Conservation (phyloP, 2,888 invertebrate genomes). For the Mesoligia furuncula region DNA sequence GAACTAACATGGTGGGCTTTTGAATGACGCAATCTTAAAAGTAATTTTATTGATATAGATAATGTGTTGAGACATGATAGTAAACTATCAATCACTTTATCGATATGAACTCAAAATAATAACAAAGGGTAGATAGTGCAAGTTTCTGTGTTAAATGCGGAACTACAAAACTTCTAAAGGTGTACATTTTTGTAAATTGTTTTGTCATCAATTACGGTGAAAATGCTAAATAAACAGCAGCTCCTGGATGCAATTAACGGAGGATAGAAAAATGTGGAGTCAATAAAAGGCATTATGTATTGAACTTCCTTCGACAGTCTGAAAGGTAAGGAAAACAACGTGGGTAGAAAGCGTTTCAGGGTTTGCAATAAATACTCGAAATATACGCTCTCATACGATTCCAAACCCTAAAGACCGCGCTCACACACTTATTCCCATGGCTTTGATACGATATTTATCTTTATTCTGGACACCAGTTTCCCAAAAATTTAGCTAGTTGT, state of each 20-base stretch:
- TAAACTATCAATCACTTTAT: constrained; percentile 19
- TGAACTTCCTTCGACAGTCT: no score
- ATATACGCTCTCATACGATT: background rate
- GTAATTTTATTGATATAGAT: constrained; percentile 5
- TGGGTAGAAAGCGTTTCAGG: background rate
- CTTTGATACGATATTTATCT: background rate
- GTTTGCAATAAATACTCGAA: background rate
- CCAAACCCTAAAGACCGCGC: background rate
- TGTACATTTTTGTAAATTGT: no score
- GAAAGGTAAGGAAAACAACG: no score
- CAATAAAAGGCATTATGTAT: background rate
- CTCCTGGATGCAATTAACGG: background rate
- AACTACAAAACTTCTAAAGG: background rate
- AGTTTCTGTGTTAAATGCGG: background rate
- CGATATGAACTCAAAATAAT: constrained; percentile 15
- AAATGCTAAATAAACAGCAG: background rate
- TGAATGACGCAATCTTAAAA: background rate
- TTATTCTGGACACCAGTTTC: background rate
- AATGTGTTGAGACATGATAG: constrained; percentile 9
- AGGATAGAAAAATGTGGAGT: background rate
- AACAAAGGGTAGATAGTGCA: constrained; percentile 5
- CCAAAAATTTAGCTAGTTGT: no score
- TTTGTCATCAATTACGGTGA: no score
- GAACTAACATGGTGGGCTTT: constrained; percentile 1
- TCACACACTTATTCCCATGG: no score